A percentile compares a stretch with the other conserved stretches of the same genome.
Evolutionary conservation across 2,113 vertebrate species (phyloP).

Genomic region (Carassius gibelio): DNA sequence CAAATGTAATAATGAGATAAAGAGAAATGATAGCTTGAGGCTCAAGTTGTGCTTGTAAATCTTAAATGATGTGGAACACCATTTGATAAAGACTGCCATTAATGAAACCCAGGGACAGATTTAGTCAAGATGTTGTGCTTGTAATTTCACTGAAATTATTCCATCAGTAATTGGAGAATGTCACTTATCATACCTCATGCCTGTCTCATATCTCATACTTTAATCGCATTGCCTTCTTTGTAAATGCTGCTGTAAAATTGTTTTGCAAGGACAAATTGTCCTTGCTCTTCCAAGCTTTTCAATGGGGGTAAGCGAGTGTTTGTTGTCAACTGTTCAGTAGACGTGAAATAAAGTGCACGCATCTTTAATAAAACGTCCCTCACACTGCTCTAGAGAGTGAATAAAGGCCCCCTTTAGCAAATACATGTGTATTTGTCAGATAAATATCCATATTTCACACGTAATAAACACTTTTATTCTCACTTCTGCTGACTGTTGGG

Average conservation of each 20-base stretch:
- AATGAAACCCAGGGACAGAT: conserved; percentile 24
- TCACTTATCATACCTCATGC: conserved; percentile 4
- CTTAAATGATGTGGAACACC: conserved; percentile 18
- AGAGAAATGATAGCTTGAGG: conserved; percentile 17
- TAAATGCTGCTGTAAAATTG: not conserved
- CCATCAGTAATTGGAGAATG: conserved; percentile 4
- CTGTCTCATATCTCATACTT: not conserved
- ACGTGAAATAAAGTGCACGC: too few species aligned
- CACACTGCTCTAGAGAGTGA: too few species aligned
- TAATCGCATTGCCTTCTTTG: not conserved
- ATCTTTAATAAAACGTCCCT: too few species aligned
- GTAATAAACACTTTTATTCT: too few species aligned
- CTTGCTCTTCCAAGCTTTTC: too few species aligned
- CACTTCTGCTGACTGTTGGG: too few species aligned
- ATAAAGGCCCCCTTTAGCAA: too few species aligned
- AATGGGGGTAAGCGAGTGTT: too few species aligned
- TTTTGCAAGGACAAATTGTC: not conserved
- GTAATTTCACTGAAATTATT: conserved; percentile 5
- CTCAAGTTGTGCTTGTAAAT: not conserved
- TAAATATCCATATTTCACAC: too few species aligned
- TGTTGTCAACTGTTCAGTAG: too few species aligned
- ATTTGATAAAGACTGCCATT: conserved; percentile 1
- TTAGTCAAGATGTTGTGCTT: not conserved
- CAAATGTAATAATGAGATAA: not conserved
- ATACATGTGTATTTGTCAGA: too few species aligned